phyloP scores from a whole-genome alignment of 2,113 vertebrate species.

The Orcinus orca region DNA sequence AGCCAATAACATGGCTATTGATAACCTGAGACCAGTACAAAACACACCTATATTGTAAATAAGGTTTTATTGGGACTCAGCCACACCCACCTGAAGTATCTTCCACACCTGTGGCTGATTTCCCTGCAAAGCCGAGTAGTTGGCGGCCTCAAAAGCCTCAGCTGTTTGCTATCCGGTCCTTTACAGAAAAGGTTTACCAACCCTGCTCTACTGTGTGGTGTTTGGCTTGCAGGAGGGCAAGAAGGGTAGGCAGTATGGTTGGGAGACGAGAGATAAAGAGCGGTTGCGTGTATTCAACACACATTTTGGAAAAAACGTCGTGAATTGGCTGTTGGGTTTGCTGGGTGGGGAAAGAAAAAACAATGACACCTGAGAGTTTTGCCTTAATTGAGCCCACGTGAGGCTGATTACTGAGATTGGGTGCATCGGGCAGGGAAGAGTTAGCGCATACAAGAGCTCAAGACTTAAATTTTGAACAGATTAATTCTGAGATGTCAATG shows the following conservation, averaged over 20 bases:
- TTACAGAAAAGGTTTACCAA: not conserved
- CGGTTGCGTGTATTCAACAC: not conserved
- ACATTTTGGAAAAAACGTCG: not conserved
- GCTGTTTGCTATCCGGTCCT: not conserved
- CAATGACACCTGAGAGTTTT: not conserved
- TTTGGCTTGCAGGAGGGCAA: not conserved
- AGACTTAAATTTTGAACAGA: not conserved
- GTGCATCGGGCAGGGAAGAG: not conserved
- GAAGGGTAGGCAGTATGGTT: not conserved
- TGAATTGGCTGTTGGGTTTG: not conserved
- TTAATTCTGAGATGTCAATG: not conserved
- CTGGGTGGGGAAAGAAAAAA: not conserved
- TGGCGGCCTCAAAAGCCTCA: not conserved
- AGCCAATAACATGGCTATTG: not conserved
- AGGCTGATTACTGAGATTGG: not conserved
- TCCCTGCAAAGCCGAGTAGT: not conserved
- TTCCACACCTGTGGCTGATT: not conserved
- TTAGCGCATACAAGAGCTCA: not conserved
- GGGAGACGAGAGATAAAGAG: not conserved
- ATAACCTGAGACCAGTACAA: not conserved
- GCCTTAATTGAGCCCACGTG: not conserved
- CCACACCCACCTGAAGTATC: not conserved
- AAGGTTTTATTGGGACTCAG: not conserved
- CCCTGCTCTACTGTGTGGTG: not conserved
- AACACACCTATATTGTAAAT: not conserved